Percentiles rank a stretch among this genome's conserved stretches.
These are phyloP conservation scores for Deilephila porcellus DNA, from an alignment of 2,888 invertebrate genomes.

Conservation along the genomic window DNA sequence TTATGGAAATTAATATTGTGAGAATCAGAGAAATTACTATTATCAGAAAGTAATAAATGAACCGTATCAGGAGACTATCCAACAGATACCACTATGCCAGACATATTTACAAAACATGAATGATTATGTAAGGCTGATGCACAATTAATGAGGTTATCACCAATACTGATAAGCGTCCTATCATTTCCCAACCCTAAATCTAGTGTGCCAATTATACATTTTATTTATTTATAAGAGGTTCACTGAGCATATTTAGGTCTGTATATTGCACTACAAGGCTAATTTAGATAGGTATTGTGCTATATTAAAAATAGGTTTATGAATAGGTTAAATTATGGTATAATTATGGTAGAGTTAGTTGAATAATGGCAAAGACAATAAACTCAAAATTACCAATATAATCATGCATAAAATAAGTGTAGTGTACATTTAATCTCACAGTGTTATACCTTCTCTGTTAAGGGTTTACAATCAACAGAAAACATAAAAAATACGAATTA, in stretches of 20 bases:
- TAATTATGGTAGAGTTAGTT: too few relatives aligned
- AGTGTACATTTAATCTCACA: too few relatives aligned
- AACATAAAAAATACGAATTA: not conserved
- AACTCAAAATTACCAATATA: too few relatives aligned
- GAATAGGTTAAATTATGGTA: too few relatives aligned
- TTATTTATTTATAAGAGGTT: not conserved
- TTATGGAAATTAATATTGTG: not conserved
- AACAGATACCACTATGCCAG: not conserved
- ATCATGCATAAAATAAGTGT: too few relatives aligned
- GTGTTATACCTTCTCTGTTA: too few relatives aligned
- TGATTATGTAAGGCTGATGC: not conserved
- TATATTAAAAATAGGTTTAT: too few relatives aligned
- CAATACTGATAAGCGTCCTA: not conserved
- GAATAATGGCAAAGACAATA: too few relatives aligned
- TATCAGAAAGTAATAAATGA: conserved; percentile 17
- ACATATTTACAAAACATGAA: conserved; percentile 24
- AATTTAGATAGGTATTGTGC: too few relatives aligned
- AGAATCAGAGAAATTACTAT: conserved; percentile 5
- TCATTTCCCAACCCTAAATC: not conserved
- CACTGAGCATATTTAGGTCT: too few relatives aligned
- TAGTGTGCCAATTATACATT: not conserved
- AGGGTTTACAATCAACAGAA: not conserved
- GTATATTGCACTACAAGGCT: too few relatives aligned
- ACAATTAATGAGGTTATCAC: conserved; percentile 7
- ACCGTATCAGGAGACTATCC: not conserved